Evolutionary conservation across 2,113 vertebrate species (phyloP), one percentile per base, ranked within the genome.

Genomic region (Carassius auratus): DNA sequence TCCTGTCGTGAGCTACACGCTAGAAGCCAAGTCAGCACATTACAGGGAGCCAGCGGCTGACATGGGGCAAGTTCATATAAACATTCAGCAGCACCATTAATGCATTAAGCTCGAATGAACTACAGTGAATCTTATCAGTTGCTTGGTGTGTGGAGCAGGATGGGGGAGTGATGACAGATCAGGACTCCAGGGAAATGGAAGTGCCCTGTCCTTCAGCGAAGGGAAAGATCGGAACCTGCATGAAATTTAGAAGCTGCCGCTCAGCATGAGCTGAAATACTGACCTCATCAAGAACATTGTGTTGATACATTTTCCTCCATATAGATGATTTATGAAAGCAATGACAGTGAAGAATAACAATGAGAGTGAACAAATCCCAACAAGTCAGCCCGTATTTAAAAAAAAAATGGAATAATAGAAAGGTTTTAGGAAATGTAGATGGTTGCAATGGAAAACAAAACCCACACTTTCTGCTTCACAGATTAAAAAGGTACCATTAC

Each of bases 41-140:
- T 50, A 68, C 15, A 66, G 21, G 13, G 42, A 64, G 61, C 15
- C 33, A 4, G 59, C 12, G 19, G 14, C 59, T 78, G 48, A 61
- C 50, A 71, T 79, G 76, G 36, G 66, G 8, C 84, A 69, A 79
- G 84, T 71, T 85, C 84, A 59, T 38, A 68, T 71, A 80, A 81
- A 81, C 64, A 80, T 69, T 76, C 66, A 62, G 10, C 85, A 59
- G 64, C 55, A 48, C 66, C 68, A 50, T 84, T 61, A 61, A 62
- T 50, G 48, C 52, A 80, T 66, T 80, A 23, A 80, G 61, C 30
- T 36, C 0, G 33, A 13, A 38, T 66, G 45, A 83, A 83, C 48
- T 26, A 19, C 9, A 68, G 59, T 26, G 45, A 75, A 86, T 77
- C 69, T 83, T 77, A 69, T 76, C 81, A 30, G 85, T 5, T 21